These are phyloP conservation scores for Acanthosepion esculentum DNA, from an alignment of 2,888 invertebrate genomes.

Conservation along the genomic window DNA sequence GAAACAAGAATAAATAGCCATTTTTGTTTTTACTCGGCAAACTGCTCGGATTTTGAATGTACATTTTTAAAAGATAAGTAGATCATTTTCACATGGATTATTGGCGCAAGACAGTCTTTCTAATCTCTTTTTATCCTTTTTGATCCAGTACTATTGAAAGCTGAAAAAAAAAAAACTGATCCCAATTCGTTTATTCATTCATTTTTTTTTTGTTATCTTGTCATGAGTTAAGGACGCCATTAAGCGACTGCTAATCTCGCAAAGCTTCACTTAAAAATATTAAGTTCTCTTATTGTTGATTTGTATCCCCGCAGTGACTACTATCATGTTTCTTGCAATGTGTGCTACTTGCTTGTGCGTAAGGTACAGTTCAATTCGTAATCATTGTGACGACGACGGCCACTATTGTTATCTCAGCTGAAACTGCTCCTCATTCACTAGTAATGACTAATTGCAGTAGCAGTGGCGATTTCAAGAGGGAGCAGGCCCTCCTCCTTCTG, in stretches of 20 bases:
- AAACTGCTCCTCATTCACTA: background rate
- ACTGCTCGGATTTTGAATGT: no score
- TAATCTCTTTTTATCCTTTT: no score
- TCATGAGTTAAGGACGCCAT: background rate
- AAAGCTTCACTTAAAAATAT: background rate
- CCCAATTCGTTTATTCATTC: no score
- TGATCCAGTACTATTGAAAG: no score
- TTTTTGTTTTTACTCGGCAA: no score
- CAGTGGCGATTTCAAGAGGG: background rate
- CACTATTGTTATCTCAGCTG: background rate
- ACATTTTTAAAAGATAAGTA: no score
- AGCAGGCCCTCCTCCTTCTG: background rate
- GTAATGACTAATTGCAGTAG: background rate
- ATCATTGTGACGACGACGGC: background rate
- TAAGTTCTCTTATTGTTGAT: background rate
- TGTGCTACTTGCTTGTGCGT: background rate
- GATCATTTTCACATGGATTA: no score
- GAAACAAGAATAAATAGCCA: no score
- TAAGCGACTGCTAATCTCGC: background rate
- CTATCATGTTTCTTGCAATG: background rate
- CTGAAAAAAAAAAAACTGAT: no score
- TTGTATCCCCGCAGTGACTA: background rate
- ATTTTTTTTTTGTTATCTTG: no score
- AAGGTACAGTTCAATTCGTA: conserved; percentile 20
- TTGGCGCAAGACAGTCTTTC: no score